A percentile compares a stretch with the other conserved stretches of the same genome.
phyloP scores from a whole-genome alignment of 2,797 vertebrate species.

The Philypnodon macrostomus region DNA sequence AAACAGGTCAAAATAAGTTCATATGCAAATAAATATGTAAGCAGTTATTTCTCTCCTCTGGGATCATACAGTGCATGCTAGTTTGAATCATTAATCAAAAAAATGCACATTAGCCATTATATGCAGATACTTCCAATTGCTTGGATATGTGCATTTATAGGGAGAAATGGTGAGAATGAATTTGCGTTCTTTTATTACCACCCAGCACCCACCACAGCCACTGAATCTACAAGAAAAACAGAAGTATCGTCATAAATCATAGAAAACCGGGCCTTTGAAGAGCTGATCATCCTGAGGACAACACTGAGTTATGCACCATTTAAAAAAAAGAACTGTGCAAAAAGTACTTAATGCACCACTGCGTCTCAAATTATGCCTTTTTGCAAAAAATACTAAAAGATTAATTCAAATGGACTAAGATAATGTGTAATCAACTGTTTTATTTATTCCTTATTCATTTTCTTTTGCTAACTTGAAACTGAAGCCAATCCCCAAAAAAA shows the following conservation, averaged over 20 bases:
- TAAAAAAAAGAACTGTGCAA: slow-evolving; percentile 43
- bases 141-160: slow-evolving; percentile 22
- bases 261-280: slow-evolving; percentile 57
- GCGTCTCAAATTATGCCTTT: slow-evolving; percentile 55
- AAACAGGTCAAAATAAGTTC: slow-evolving; percentile 1
- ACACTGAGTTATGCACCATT: slow-evolving; percentile 57
- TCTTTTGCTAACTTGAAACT: no score
- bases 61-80: slow-evolving; percentile 1
- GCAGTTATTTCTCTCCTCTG: slow-evolving; percentile 1
- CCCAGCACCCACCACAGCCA: slow-evolving; percentile 10
- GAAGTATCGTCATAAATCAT: slow-evolving; percentile 33
- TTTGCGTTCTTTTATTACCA: slow-evolving; percentile 23
- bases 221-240: slow-evolving; percentile 44
- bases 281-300: slow-evolving; percentile 53
- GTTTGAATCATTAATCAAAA: slow-evolving; percentile 23
- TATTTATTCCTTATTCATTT: no score
- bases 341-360: slow-evolving; percentile 48
- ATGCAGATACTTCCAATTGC: slow-evolving; percentile 15
- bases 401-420: slow-evolving; percentile 43
- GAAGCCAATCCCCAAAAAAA: no score
- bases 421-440: no score
- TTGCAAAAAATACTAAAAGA: slow-evolving; percentile 21
- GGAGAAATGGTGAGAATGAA: slow-evolving; percentile 27
- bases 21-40: background rate
- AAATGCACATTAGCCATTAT: slow-evolving; percentile 14